These are phyloP conservation scores for Luperina testacea DNA, from an alignment of 2,888 invertebrate genomes.

Conservation along the genomic window DNA sequence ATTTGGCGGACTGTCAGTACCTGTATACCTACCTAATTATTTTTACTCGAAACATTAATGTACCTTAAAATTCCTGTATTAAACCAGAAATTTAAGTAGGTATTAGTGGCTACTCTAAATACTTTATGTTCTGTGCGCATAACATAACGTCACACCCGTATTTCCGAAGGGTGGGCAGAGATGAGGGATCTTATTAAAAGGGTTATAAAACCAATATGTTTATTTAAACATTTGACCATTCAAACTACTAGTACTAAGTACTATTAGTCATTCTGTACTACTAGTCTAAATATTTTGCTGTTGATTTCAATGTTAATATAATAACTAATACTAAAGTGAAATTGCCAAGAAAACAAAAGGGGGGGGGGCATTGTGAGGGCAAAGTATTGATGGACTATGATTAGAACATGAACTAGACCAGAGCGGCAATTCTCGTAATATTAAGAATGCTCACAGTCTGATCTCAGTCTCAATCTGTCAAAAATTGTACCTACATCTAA, in stretches of 20 bases:
- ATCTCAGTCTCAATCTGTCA: too few relatives aligned
- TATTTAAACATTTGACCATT: neutral
- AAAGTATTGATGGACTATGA: too few relatives aligned
- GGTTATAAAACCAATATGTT: neutral
- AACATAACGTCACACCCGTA: neutral
- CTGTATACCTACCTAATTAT: too few relatives aligned
- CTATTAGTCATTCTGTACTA: neutral
- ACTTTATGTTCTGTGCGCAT: neutral
- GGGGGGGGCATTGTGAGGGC: too few relatives aligned
- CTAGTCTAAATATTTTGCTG: neutral
- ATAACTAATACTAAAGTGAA: neutral
- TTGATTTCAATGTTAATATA: neutral
- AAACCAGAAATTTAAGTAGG: too few relatives aligned
- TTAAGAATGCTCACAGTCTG: too few relatives aligned
- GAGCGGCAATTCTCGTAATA: too few relatives aligned
- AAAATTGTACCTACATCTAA: too few relatives aligned
- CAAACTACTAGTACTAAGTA: neutral
- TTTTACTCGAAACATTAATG: too few relatives aligned
- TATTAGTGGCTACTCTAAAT: neutral
- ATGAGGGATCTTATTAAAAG: neutral
- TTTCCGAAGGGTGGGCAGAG: neutral
- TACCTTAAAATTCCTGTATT: too few relatives aligned
- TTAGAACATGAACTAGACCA: too few relatives aligned
- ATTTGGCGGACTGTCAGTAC: neutral
- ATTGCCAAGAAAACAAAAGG: too few relatives aligned